Evolutionary conservation across 2,888 invertebrate species (phyloP).

Genomic region (Linnaemya tessellans): DNA sequence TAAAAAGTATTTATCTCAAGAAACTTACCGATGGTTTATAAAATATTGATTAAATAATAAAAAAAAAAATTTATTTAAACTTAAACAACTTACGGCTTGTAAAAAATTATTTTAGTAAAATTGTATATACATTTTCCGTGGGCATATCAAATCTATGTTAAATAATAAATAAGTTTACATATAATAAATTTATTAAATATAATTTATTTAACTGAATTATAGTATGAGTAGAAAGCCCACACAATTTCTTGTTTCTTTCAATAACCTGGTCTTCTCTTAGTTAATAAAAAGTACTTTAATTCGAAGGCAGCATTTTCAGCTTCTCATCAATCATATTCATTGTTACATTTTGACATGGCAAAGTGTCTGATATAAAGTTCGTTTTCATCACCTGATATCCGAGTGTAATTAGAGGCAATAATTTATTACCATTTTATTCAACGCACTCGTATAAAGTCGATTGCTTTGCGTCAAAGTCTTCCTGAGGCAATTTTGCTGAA

Average conservation of each 20-base stretch:
- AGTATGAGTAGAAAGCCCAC: neutral
- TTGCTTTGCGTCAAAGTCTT: constrained; percentile 40
- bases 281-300: neutral
- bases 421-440: constrained; percentile 56
- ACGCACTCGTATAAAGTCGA: neutral
- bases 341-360: constrained; percentile 44
- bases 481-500: constrained; percentile 32
- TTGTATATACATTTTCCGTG: too few species aligned
- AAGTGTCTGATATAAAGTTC: constrained; percentile 54
- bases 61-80: too few species aligned
- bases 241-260: neutral
- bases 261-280: neutral
- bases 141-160: too few species aligned
- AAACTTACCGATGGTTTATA: too few species aligned
- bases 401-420: constrained; percentile 22
- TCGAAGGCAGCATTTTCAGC: neutral
- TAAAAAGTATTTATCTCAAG: too few species aligned
- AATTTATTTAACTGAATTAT: too few species aligned
- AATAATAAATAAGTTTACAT: too few species aligned
- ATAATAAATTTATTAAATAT: too few species aligned
- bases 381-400: constrained; percentile 60
- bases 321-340: constrained; percentile 30
- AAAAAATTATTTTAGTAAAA: too few species aligned
- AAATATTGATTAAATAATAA: too few species aligned
- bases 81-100: too few species aligned